Conservation (phyloP, 2,797 vertebrate genomes). For the Coilia nasus region DNA sequence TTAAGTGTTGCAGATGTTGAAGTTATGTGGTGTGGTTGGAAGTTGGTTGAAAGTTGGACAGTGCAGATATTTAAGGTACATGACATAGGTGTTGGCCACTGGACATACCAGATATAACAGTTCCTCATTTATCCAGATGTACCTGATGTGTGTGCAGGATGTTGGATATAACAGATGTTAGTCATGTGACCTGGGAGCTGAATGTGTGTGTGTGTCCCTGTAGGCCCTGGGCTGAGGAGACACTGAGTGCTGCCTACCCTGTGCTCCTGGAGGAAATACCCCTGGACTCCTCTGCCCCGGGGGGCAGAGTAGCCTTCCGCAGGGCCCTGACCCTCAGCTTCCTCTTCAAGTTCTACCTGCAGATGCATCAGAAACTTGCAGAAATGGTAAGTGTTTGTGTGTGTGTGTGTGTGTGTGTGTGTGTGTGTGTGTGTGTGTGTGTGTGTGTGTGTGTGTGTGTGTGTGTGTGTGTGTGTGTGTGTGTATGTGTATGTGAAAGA, state of each 20-base stretch:
- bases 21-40: no score
- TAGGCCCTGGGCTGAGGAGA: conserved; percentile 83
- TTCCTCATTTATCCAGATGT: background rate
- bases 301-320: conserved; percentile 81
- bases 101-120: no score
- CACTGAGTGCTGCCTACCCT: conserved; percentile 78
- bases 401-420: background rate
- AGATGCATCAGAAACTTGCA: conserved; percentile 77
- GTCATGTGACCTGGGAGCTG: no score
- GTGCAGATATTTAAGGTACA: no score
- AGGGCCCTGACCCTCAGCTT: conserved; percentile 84
- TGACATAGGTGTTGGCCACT: no score
- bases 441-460: background rate
- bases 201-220: no score
- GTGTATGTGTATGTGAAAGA: background rate
- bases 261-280: conserved; percentile 80
- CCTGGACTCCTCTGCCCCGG: conserved; percentile 69
- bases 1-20: background rate
- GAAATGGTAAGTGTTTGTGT: conserved; percentile 52
- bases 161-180: no score
- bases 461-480: background rate
- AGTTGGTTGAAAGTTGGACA: no score
- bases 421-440: background rate
- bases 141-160: background rate
- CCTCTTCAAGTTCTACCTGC: conserved; percentile 88